A percentile compares a stretch with the other conserved stretches of the same genome.
Evolutionary conservation across 2,797 vertebrate genomes (phyloP).

Genomic region (Eidolon dupreanum): DNA sequence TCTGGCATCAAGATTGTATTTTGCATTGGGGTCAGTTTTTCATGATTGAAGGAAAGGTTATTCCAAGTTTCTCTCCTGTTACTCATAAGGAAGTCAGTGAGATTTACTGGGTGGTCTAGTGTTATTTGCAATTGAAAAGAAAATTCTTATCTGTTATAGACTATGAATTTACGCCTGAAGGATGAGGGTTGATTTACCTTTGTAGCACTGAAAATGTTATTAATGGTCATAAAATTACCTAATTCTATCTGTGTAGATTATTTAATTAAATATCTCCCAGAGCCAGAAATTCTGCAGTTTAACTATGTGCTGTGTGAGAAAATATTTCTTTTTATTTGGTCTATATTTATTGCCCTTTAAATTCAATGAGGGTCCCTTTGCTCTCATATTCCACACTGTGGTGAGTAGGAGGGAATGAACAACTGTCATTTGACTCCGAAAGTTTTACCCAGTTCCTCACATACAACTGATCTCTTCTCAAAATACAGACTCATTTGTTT

Average conservation of each 20-base stretch:
- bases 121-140: slow-evolving; percentile 39
- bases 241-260: slow-evolving; percentile 60
- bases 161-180: slow-evolving; percentile 46
- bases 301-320: slow-evolving; percentile 56
- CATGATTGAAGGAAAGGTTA: background rate
- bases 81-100: slow-evolving; percentile 39
- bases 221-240: slow-evolving; percentile 56
- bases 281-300: slow-evolving; percentile 57
- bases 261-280: slow-evolving; percentile 67
- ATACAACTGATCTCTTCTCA: background rate
- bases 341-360: slow-evolving; percentile 69
- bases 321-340: slow-evolving; percentile 67
- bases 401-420: background rate
- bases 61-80: slow-evolving; percentile 37
- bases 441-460: background rate
- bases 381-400: slow-evolving; percentile 54
- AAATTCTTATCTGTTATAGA: slow-evolving; percentile 48
- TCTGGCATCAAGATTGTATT: background rate
- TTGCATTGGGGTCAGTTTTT: background rate
- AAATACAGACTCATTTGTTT: background rate
- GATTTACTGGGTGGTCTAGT: slow-evolving; percentile 47
- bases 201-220: slow-evolving; percentile 58
- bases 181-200: slow-evolving; percentile 55
- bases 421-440: slow-evolving; percentile 10
- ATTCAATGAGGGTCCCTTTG: slow-evolving; percentile 4